Evolutionary conservation across 1,140 invertebrate genomes (phyloP), one percentile per base, ranked within the genome.

Genomic region (Dinothrombium tinctorium): DNA sequence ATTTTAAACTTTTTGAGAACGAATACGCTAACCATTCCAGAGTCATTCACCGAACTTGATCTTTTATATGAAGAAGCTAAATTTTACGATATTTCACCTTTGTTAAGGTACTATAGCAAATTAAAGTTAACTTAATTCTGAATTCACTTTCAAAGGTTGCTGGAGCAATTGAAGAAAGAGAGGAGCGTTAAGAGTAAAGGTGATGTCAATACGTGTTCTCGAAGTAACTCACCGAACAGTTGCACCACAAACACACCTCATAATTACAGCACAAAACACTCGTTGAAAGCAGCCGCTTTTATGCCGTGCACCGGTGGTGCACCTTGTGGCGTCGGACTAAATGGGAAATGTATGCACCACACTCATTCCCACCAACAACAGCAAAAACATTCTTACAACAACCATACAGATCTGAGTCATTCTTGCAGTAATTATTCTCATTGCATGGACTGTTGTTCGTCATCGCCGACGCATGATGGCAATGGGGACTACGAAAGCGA

Each of bases 1-100:
- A 81, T 95, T 53, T 64, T 95, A 20, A 94, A 94, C 63, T 95
- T 84, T 59, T 73, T 94, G 69, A 68, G 89, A 49, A 87, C 86
- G 57, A 76, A 76, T 25, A 70, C 72, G 50, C 66, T 92, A 29
- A 60, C 84, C 33, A 70, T 94, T 52, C 82, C 86, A 0, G 72
- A 76, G 4, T 73, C 82, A 54, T 94, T 90, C 57, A 61, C 68
- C 9, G 79, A 92, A 55, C 59, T 82, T 33, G 83, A 92, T 50
- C 65, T 92, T 31, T 64, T 95, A n/a, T 59, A 84, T 12, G 82
- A 90, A 51, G 87, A 95, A 60, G 84, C 84, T 0, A 66, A 70
- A 50, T 94, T 76, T 58, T 95, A 89, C 54, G 83, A 92, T 51
- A 74, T 95, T 43, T 67, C 71, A 42, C 73, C 54, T 2, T 49